Evolutionary conservation across 1,140 invertebrate species (phyloP).

Genomic region (Scaptomyza pallida): DNA sequence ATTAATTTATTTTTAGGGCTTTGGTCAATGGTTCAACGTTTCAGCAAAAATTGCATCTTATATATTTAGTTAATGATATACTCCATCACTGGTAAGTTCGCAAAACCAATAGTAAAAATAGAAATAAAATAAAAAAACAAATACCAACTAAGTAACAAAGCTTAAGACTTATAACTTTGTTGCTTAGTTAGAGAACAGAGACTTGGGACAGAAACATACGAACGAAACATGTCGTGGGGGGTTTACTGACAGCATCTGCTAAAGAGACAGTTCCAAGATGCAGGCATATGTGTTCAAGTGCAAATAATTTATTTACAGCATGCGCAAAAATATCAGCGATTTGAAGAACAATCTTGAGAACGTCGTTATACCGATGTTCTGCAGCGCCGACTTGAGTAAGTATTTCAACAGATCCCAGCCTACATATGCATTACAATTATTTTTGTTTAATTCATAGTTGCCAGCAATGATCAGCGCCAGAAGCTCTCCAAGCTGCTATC

Average conservation of each 20-base stretch:
- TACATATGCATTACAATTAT: background rate
- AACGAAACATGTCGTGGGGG: background rate
- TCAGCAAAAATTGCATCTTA: slow-evolving; percentile 96
- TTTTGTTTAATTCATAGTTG: slow-evolving; percentile 85
- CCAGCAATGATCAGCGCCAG: slow-evolving; percentile 92
- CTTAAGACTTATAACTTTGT: slow-evolving; percentile 4
- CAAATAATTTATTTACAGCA: slow-evolving; percentile 86
- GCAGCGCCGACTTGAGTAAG: slow-evolving; percentile 91
- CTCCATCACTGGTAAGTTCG: slow-evolving; percentile 96
- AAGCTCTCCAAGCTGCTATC: slow-evolving; percentile 96
- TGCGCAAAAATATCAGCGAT: slow-evolving; percentile 96
- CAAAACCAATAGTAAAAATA: slow-evolving; percentile 35
- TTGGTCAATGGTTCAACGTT: slow-evolving; percentile 91
- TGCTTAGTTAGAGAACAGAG: slow-evolving; percentile 22
- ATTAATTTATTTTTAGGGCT: slow-evolving; percentile 87
- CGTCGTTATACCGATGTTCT: slow-evolving; percentile 98
- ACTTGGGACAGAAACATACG: background rate
- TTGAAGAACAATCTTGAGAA: slow-evolving; percentile 95
- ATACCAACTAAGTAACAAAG: slow-evolving; percentile 18
- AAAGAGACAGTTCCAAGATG: background rate
- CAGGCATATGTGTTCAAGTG: slow-evolving; percentile 44
- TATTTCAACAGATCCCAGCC: slow-evolving; percentile 66
- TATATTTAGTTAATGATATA: slow-evolving; percentile 99
- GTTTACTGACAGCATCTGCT: slow-evolving; percentile 19
- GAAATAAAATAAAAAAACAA: slow-evolving; percentile 1